These are phyloP conservation scores for Castor canadensis DNA, from an alignment of 2,113 vertebrate species.

Conservation along the genomic window DNA sequence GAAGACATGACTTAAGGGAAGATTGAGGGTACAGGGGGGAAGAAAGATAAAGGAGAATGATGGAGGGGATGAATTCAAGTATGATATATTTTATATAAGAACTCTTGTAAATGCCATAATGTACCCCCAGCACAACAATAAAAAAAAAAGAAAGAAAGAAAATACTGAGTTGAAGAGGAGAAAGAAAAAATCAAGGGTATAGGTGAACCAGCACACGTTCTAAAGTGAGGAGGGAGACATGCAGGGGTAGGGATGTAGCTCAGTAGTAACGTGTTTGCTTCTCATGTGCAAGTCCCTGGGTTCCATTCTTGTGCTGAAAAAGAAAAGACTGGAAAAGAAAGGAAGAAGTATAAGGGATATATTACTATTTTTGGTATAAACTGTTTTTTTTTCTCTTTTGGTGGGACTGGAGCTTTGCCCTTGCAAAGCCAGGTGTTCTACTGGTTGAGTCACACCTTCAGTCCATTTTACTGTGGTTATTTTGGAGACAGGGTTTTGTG, in stretches of 20 bases:
- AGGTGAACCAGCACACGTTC: not conserved
- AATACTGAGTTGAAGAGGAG: slow-evolving; percentile 6
- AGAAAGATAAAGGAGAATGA: not conserved
- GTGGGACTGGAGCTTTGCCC: too few relatives aligned
- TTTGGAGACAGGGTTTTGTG: too few relatives aligned
- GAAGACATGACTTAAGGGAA: not conserved
- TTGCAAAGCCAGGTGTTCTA: too few relatives aligned
- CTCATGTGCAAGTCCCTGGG: not conserved
- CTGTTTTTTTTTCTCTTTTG: too few relatives aligned
- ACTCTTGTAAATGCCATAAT: too few relatives aligned
- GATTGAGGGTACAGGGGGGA: not conserved
- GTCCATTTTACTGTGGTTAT: too few relatives aligned
- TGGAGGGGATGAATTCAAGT: too few relatives aligned
- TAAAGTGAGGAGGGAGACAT: not conserved
- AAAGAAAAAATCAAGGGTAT: too few relatives aligned
- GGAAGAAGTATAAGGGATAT: not conserved
- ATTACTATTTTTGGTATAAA: not conserved
- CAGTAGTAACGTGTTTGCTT: not conserved
- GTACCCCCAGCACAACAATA: too few relatives aligned
- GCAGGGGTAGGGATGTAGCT: not conserved
- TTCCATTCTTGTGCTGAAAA: not conserved
- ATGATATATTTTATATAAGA: too few relatives aligned
- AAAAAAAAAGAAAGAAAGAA: too few relatives aligned
- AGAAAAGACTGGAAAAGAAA: not conserved
- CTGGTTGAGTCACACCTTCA: too few relatives aligned